phyloP scores from a whole-genome alignment of 2,797 vertebrate species.

The Premnoplex brunnescens region DNA sequence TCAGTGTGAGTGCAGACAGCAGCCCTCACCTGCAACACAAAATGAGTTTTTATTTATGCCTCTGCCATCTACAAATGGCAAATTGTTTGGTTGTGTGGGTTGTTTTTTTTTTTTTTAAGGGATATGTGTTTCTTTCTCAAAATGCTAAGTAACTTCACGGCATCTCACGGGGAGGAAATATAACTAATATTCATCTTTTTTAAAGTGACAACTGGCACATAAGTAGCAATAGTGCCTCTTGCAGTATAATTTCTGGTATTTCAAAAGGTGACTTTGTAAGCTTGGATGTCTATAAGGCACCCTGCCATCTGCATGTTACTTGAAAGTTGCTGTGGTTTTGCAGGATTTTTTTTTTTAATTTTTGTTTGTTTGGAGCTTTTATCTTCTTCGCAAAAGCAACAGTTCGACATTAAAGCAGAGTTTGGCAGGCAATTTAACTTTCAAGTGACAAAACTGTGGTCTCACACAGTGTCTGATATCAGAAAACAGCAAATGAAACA shows the following conservation, averaged over 20 bases:
- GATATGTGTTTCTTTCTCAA: not conserved
- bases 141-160: not conserved
- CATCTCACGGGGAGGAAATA: not conserved
- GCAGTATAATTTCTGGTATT: not conserved
- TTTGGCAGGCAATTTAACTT: not conserved
- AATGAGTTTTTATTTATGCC: not conserved
- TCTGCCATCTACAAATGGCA: not conserved
- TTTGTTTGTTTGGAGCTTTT: not conserved
- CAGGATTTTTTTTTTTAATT: not conserved
- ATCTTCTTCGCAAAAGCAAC: not conserved
- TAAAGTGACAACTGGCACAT: not conserved
- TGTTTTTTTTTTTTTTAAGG: not conserved
- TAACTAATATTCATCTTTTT: not conserved
- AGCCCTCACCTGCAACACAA: not conserved
- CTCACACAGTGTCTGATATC: not conserved
- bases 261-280: not conserved
- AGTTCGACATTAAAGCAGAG: not conserved
- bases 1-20: not conserved
- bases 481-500: not conserved
- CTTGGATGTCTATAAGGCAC: not conserved
- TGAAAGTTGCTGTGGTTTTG: not conserved
- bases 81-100: not conserved
- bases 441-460: not conserved
- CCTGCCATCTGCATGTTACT: not conserved
- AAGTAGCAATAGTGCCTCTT: not conserved